Evolutionary conservation across 2,888 invertebrate genomes (phyloP).

Genomic region (Acrobeloides nanus): DNA sequence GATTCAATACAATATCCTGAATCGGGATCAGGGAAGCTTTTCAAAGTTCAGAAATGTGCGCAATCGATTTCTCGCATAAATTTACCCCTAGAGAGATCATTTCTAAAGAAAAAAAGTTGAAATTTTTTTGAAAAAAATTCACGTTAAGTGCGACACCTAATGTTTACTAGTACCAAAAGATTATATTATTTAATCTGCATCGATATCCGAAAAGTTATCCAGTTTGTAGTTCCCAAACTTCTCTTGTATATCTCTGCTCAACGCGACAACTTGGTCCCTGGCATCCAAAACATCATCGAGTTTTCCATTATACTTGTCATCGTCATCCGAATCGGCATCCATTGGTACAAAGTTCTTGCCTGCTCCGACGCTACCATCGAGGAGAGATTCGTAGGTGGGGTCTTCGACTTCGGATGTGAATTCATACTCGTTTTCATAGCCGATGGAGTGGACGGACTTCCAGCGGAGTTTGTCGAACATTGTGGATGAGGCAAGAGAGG

Average conservation of each 20-base stretch:
- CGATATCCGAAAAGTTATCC: slow-evolving; percentile 42
- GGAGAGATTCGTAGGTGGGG: slow-evolving; percentile 3
- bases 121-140: too few species aligned
- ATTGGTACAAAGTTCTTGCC: slow-evolving; percentile 20
- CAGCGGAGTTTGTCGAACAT: slow-evolving; percentile 30
- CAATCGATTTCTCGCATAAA: too few species aligned
- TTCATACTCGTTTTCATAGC: slow-evolving; percentile 53
- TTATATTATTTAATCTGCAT: too few species aligned
- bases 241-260: slow-evolving; percentile 39
- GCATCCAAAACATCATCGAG: background rate
- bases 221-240: slow-evolving; percentile 51
- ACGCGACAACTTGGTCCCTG: slow-evolving; percentile 12
- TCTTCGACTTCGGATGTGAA: slow-evolving; percentile 35
- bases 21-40: too few species aligned
- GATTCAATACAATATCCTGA: too few species aligned
- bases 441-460: slow-evolving; percentile 49
- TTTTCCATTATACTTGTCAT: slow-evolving; percentile 15
- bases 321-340: slow-evolving; percentile 22
- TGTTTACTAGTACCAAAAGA: too few species aligned
- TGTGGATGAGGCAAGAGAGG: slow-evolving; percentile 32
- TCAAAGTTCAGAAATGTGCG: too few species aligned
- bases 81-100: too few species aligned
- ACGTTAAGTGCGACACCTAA: too few species aligned
- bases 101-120: too few species aligned
- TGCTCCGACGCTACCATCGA: slow-evolving; percentile 14